Evolutionary conservation across 2,888 invertebrate genomes (phyloP).

Genomic region (Dryobotodes eremita): DNA sequence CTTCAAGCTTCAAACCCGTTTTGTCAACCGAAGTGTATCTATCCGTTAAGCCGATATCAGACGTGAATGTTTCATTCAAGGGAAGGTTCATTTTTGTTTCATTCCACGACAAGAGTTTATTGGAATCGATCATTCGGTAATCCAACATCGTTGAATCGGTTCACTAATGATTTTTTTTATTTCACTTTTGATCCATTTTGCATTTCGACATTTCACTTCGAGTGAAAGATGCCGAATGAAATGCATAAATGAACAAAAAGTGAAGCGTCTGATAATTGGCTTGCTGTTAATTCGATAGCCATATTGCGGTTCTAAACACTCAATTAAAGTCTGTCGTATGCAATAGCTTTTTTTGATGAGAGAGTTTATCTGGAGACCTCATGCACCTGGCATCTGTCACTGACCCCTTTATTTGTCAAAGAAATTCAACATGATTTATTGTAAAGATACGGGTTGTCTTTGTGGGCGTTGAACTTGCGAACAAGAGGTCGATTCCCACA

Average conservation of each 20-base stretch:
- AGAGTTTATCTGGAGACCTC: background rate
- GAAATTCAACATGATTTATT: background rate
- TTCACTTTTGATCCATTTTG: too few species aligned
- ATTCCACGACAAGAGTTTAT: background rate
- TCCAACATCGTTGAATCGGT: too few species aligned
- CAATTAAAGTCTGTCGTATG: background rate
- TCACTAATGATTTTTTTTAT: too few species aligned
- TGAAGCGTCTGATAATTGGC: too few species aligned
- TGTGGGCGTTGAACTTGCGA: constrained; percentile 16
- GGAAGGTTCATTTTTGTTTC: background rate
- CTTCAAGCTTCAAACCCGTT: background rate
- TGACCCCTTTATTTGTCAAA: background rate
- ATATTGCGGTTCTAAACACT: background rate
- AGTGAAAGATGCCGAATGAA: too few species aligned
- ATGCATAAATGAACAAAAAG: too few species aligned
- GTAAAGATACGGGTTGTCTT: background rate
- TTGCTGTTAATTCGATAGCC: background rate
- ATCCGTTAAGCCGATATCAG: background rate
- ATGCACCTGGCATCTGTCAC: background rate
- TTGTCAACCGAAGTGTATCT: background rate
- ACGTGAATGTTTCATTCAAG: background rate
- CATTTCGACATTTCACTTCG: too few species aligned
- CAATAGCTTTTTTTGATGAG: background rate
- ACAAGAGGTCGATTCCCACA: constrained; percentile 18
- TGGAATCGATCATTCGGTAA: too few species aligned